Conservation (phyloP, 2,888 invertebrate species). For the Pherbina coryleti region DNA sequence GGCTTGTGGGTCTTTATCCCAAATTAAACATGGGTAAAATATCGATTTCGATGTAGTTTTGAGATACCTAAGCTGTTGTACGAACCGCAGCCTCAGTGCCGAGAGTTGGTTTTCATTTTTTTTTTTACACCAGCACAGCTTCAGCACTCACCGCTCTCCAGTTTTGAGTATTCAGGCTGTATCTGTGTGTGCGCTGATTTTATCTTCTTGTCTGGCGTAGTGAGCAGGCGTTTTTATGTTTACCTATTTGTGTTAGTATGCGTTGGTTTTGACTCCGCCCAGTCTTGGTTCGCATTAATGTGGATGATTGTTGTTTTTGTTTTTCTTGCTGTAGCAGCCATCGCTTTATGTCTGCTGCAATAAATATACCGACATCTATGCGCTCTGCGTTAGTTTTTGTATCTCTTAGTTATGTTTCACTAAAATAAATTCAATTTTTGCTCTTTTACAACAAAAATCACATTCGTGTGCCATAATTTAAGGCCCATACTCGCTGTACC, state of each 20-base stretch:
- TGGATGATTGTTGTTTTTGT: slow-evolving; percentile 25
- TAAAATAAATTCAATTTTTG: slow-evolving; percentile 32
- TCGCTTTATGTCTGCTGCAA: slow-evolving; percentile 14
- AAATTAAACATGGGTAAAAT: neutral
- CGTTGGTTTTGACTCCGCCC: slow-evolving; percentile 14
- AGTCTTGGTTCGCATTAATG: neutral
- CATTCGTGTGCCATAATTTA: slow-evolving; percentile 24
- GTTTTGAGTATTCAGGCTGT: neutral
- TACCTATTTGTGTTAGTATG: neutral
- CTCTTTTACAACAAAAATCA: slow-evolving; percentile 6
- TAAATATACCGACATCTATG: neutral
- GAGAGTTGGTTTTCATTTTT: neutral
- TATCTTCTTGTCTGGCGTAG: slow-evolving; percentile 5
- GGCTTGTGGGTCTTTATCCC: neutral
- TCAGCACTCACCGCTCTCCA: neutral
- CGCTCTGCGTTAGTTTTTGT: slow-evolving; percentile 10
- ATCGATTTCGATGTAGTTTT: slow-evolving; percentile 15
- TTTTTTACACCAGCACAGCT: neutral
- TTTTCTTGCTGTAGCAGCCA: slow-evolving; percentile 21
- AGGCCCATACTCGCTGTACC: slow-evolving; percentile 8
- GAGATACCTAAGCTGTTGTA: neutral
- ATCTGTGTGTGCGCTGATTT: neutral
- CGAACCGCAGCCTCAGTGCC: neutral
- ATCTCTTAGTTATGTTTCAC: slow-evolving; percentile 32
- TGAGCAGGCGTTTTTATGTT: slow-evolving; percentile 30